Evolutionary conservation across 2,888 invertebrate genomes (phyloP).

Genomic region (Conistra vaccinii): DNA sequence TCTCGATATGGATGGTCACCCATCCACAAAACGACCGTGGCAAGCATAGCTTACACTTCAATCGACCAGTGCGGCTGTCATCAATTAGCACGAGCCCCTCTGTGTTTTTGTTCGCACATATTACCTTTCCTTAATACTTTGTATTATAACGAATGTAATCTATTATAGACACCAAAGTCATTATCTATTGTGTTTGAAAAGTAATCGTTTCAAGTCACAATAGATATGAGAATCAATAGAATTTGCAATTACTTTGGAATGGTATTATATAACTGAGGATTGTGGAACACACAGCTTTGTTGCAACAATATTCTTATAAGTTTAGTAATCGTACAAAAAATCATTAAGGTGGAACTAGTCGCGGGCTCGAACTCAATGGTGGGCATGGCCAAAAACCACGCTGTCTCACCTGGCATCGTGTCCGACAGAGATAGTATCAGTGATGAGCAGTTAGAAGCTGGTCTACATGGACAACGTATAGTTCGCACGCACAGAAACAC

Average conservation of each 20-base stretch:
- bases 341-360: too few relatives aligned
- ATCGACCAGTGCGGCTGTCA: neutral
- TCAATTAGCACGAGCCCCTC: neutral
- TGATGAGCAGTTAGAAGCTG: too few relatives aligned
- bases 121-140: neutral
- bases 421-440: too few relatives aligned
- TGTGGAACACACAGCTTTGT: neutral
- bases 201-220: conserved; percentile 1
- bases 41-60: neutral
- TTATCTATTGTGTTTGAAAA: conserved; percentile 20
- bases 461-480: too few relatives aligned
- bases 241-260: conserved; percentile 25
- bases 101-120: neutral
- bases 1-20: neutral
- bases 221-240: conserved; percentile 2
- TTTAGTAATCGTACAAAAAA: neutral
- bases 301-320: neutral
- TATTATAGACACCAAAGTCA: neutral
- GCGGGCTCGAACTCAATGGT: too few relatives aligned
- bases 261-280: neutral
- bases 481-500: too few relatives aligned
- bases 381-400: too few relatives aligned
- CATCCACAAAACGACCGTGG: neutral
- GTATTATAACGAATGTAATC: neutral
- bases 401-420: too few relatives aligned